phyloP scores from a whole-genome alignment of 2,888 invertebrate genomes.

The Torymus aiolomorphi region DNA sequence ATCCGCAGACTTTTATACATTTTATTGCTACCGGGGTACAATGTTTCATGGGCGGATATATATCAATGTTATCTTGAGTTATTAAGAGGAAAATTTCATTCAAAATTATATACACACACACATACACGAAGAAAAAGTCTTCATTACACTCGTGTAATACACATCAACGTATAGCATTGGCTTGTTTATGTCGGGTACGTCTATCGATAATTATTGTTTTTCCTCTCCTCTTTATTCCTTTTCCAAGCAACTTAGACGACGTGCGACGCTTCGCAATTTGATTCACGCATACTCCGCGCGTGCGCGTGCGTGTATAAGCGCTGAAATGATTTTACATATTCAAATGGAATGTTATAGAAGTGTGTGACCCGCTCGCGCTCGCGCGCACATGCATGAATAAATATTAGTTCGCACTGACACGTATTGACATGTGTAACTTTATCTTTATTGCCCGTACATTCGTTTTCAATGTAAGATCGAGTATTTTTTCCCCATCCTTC shows the following conservation, averaged over 20 bases:
- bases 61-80: no score
- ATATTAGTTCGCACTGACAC: conserved; percentile 38
- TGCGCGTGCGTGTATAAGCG: not conserved
- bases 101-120: no score
- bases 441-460: conserved; percentile 47
- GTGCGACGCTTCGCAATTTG: conserved; percentile 19
- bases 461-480: conserved; percentile 33
- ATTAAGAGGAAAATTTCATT: no score
- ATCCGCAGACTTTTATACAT: no score
- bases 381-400: conserved; percentile 23
- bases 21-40: not conserved
- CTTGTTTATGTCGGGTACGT: no score
- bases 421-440: conserved; percentile 51
- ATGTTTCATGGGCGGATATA: not conserved
- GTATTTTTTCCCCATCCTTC: not conserved
- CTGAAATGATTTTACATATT: conserved; percentile 48
- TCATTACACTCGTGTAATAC: no score
- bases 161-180: no score
- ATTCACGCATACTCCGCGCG: not conserved
- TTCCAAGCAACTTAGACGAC: not conserved
- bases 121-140: no score
- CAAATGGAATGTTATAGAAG: conserved; percentile 37
- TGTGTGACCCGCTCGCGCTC: conserved; percentile 10
- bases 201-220: not conserved
- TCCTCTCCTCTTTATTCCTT: not conserved